Evolutionary conservation across 2,888 invertebrate species (phyloP).

Genomic region (Brachypalpus laphriformis): DNA sequence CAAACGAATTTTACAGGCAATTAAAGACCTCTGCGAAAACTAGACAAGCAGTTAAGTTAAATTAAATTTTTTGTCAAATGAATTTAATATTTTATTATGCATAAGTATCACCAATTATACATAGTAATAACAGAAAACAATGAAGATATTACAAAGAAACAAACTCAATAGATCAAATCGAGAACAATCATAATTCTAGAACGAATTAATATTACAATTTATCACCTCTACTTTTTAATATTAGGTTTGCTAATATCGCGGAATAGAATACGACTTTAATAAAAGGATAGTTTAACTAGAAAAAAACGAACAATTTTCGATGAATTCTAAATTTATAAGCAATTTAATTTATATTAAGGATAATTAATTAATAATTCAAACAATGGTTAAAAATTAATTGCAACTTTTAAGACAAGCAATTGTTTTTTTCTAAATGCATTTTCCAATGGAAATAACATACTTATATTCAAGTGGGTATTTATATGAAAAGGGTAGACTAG

Average conservation of each 20-base stretch:
- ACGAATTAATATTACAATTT: slow-evolving; percentile 18
- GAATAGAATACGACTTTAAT: not conserved
- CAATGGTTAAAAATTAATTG: slow-evolving; percentile 52
- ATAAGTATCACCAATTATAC: not conserved
- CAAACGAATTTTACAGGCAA: slow-evolving; percentile 96
- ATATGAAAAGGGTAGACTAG: not conserved
- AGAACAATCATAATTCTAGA: slow-evolving; percentile 39
- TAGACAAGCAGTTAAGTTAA: slow-evolving; percentile 71
- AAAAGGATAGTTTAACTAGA: not conserved
- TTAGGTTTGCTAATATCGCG: not conserved
- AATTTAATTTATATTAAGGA: slow-evolving; percentile 77
- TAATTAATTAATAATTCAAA: slow-evolving; percentile 51
- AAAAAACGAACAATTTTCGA: slow-evolving; percentile 40
- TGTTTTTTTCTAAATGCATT: not conserved
- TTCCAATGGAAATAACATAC: not conserved
- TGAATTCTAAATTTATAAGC: slow-evolving; percentile 80
- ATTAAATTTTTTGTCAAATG: not conserved
- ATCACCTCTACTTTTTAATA: not conserved
- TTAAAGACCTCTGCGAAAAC: slow-evolving; percentile 88
- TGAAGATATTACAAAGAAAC: slow-evolving; percentile 26
- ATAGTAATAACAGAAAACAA: slow-evolving; percentile 14
- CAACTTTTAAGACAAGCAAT: slow-evolving; percentile 50
- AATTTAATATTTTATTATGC: not conserved
- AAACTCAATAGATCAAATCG: slow-evolving; percentile 22
- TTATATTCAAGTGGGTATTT: not conserved